Evolutionary conservation across 2,113 vertebrate genomes (phyloP), one percentile per base, ranked within the genome.

Genomic region (Aix galericulata): DNA sequence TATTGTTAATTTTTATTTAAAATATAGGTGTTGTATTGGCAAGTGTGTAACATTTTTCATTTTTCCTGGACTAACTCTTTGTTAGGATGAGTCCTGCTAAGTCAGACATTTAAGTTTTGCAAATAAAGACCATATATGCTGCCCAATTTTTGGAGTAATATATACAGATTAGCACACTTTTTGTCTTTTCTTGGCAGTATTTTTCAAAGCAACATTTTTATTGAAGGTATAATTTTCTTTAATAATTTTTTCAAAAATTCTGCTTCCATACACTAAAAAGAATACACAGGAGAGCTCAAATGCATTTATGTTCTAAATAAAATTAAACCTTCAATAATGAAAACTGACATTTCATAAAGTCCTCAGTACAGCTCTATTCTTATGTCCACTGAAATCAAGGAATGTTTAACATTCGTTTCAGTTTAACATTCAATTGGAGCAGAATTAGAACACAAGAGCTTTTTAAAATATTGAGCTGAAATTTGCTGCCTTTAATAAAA

Each of bases 1-100:
- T 87, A 84, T 82, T 96, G 87, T 93, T 88, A 75, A 89, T 96
- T 93, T 50, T 63, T 93, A 83, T 96, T 97, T 96, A 95, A 95
- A 83, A 91, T 95, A 68, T 69, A 95, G 55, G 44, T 91, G 34
- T 68, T 80, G 17, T 92, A 83, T 81, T 78, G 55, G 34, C 44
- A 84, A 78, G n/a, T 23, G 5, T 93, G 88, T 95, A 93, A 77
- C 74, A 84, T 23, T 76, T 97, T 93, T 83, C 14, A 11, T 69
- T 64, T 84, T 83, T 89, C 53, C 36, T 83, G 17, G 48, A 83
- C 79, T 96, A 88, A 88, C 52, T 76, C 64, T 82, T 89, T 82
- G 29, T 72, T 92, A 62, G 85, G 71, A 77, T 1, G 2, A 88
- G 66, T 63, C 44, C 53, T 96, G 58, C 59, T 89, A 86, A 74